Evolutionary conservation across 2,113 vertebrate genomes (phyloP), one percentile per base, ranked within the genome.

Genomic region (Paramormyrops kingsleyae): DNA sequence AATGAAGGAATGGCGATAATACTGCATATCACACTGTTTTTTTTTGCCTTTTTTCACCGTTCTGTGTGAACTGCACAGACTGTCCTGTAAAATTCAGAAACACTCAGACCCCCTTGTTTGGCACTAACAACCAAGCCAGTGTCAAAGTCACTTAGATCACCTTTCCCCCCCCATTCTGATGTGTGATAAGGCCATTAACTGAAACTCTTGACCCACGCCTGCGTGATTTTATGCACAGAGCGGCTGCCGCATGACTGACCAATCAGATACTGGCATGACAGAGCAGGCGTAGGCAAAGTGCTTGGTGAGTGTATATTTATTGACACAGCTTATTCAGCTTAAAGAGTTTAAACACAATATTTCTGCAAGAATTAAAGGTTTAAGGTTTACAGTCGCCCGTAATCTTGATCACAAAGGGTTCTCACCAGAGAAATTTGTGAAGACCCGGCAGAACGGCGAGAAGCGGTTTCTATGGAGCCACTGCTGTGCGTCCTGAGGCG

Each of bases 391-490:
- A 17, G 31, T 19, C 4, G 4, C 35, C 74, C 0, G 4, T 52
- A 31, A 44, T 21, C 27, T 12, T 24, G 47, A 19, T 15, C 35
- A 17, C 52, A 84, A 39, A 85, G 21, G 12, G 19, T 44, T 39
- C 62, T 77, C 93, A 99, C 98, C 98, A 94, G 98, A 99, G 96
- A 99, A 99, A 94, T 98, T 99, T 88, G 97, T 96, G 95, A 99
- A 98, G 93, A 99, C 97, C 42, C 97, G 97, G 27, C 96, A 97
- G 93, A 97, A 99, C 0, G 98, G 96, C 4, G 98, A 98, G 96
- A 99, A 99, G 88, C 98, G 97, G 94, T 99, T 99, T 93, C 97
- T 95, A 91, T 97, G 97, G 91, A 99, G 97, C 98, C 98, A 99
- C 93, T 99, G 98, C 93, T 99, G 98, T 83, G 98, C 97, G 85